Percentiles rank a stretch among this genome's conserved stretches.
phyloP scores from a whole-genome alignment of 1,140 invertebrate genomes.

The Drosophila cardini region DNA sequence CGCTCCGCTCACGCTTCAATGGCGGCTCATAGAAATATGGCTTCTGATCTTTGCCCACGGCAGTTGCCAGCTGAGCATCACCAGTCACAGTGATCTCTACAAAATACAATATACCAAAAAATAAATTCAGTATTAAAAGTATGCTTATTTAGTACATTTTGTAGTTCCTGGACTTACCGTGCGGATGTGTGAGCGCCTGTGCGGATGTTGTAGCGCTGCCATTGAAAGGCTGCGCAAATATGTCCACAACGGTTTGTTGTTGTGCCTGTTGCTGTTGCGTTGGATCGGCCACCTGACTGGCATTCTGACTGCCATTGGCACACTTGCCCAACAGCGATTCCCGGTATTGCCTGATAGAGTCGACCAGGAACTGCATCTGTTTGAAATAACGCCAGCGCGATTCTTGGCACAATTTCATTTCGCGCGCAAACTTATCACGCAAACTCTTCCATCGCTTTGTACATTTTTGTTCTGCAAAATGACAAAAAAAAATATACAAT shows the following conservation, averaged over 20 bases:
- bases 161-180: slow-evolving; percentile 51
- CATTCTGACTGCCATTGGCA: slow-evolving; percentile 66
- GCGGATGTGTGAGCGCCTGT: slow-evolving; percentile 79
- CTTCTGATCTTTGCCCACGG: slow-evolving; percentile 79
- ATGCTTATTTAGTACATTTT: not conserved
- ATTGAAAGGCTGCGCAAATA: slow-evolving; percentile 80
- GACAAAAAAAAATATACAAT: not conserved
- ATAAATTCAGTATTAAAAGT: too few species aligned
- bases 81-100: slow-evolving; percentile 79
- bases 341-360: slow-evolving; percentile 79
- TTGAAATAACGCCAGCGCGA: slow-evolving; percentile 83
- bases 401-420: slow-evolving; percentile 82
- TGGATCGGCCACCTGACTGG: slow-evolving; percentile 76
- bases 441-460: slow-evolving; percentile 83
- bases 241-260: slow-evolving; percentile 77
- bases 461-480: slow-evolving; percentile 78
- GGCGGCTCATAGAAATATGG: slow-evolving; percentile 82
- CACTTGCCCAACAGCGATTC: slow-evolving; percentile 80
- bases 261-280: slow-evolving; percentile 76
- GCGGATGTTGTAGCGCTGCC: slow-evolving; percentile 76
- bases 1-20: slow-evolving; percentile 74
- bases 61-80: slow-evolving; percentile 73
- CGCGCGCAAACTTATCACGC: slow-evolving; percentile 80
- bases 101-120: not conserved
- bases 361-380: slow-evolving; percentile 81